Conservation (phyloP, 2,113 vertebrate species). For the Poeciliopsis occidentalis region DNA sequence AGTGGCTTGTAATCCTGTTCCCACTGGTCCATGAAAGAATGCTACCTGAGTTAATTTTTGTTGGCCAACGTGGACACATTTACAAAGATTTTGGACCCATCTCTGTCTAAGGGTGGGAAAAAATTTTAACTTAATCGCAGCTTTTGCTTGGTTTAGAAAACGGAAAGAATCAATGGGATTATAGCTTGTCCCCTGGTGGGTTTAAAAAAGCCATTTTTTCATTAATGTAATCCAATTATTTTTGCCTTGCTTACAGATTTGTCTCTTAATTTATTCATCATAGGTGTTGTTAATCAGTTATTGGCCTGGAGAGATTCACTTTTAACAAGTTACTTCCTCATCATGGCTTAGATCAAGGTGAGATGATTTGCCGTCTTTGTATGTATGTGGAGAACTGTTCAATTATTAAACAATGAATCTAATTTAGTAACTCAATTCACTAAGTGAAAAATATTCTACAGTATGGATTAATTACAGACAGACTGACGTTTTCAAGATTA, state of each 20-base stretch:
- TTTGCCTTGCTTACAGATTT: constrained; percentile 48
- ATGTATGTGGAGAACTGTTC: not conserved
- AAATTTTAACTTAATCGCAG: constrained; percentile 38
- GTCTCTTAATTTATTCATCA: constrained; percentile 36
- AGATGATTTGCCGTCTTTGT: not conserved
- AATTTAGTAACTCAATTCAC: not conserved
- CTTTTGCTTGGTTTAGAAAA: constrained; percentile 52
- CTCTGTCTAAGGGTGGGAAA: not conserved
- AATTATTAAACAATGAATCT: not conserved
- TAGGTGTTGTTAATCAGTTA: constrained; percentile 41
- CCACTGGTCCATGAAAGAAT: constrained; percentile 39
- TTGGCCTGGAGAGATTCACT: constrained; percentile 13
- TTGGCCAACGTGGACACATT: constrained; percentile 14
- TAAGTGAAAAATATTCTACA: not conserved
- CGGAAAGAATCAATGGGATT: constrained; percentile 65
- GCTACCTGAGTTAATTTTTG: constrained; percentile 40
- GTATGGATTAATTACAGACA: not conserved
- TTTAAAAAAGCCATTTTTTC: constrained; percentile 63
- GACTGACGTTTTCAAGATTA: not conserved
- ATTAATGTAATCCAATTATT: constrained; percentile 70
- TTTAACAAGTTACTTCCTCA: constrained; percentile 15
- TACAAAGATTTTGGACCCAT: constrained; percentile 1
- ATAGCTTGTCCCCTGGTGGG: constrained; percentile 56
- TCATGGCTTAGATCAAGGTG: not conserved
- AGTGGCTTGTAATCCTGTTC: constrained; percentile 72